Conservation (phyloP, 1,140 invertebrate species). For the Campoletis sonorensis region DNA sequence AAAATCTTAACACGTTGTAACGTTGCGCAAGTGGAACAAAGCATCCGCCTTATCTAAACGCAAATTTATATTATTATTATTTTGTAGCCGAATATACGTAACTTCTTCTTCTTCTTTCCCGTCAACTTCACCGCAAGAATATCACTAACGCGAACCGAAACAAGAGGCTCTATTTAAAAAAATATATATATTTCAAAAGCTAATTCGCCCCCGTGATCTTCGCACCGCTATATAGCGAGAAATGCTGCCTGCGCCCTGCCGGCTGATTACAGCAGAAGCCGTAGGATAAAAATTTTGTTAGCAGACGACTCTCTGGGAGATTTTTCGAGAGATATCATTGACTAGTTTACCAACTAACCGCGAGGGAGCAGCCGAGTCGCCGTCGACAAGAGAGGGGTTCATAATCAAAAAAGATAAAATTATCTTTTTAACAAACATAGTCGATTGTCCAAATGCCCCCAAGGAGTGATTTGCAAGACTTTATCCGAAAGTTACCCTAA, state of each 20-base stretch:
- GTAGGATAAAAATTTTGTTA: background rate
- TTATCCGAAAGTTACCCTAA: no score
- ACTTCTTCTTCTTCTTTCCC: background rate
- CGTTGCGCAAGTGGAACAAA: constrained; percentile 34
- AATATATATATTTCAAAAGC: background rate
- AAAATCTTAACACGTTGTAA: constrained; percentile 1
- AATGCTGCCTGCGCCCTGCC: constrained; percentile 7
- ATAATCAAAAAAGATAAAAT: no score
- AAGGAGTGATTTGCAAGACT: no score
- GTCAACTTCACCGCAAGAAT: background rate
- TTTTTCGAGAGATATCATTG: background rate
- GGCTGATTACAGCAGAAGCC: constrained; percentile 10
- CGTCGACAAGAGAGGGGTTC: no score
- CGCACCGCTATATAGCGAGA: constrained; percentile 4
- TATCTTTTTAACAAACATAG: no score
- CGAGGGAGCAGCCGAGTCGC: background rate
- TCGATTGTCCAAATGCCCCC: no score
- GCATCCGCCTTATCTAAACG: constrained; percentile 1
- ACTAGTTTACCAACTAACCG: constrained; percentile 3
- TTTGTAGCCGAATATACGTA: background rate
- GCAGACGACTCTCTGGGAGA: constrained; percentile 8
- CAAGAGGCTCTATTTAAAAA: background rate
- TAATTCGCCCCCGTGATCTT: background rate
- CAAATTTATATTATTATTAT: background rate
- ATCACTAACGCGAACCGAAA: background rate